phyloP scores from a whole-genome alignment of 2,113 vertebrate species.

The Geococcyx californianus region DNA sequence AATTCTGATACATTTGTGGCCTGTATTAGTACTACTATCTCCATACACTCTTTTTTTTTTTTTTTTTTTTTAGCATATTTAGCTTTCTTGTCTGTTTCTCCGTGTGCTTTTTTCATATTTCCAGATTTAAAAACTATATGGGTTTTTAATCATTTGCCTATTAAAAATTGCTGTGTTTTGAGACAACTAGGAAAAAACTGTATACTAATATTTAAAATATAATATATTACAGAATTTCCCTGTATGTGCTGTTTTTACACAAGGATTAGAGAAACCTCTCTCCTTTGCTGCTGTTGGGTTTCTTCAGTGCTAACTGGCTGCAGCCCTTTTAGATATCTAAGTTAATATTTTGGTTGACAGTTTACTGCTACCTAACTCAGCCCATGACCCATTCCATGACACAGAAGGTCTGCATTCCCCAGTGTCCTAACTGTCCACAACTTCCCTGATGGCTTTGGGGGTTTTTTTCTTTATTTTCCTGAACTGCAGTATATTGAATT shows the following conservation, averaged over 20 bases:
- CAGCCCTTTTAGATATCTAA: background rate
- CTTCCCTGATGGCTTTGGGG: background rate
- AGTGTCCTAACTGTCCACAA: background rate
- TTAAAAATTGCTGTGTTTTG: background rate
- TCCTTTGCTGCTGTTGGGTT: background rate
- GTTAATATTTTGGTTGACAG: background rate
- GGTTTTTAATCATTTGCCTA: background rate
- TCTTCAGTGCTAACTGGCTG: background rate
- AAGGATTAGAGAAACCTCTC: background rate
- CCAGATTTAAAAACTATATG: background rate
- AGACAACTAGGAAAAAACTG: background rate
- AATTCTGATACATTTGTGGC: background rate
- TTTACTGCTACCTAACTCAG: background rate
- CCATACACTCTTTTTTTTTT: background rate
- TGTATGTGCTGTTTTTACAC: background rate
- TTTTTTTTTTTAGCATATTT: background rate
- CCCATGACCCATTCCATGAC: background rate
- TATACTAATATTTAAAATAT: background rate
- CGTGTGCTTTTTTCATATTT: background rate
- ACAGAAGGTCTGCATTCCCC: background rate
- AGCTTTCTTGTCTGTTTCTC: background rate
- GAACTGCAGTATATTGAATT: background rate
- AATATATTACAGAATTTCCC: background rate
- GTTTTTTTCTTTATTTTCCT: background rate
- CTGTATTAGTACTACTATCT: background rate